phyloP scores from a whole-genome alignment of 2,113 vertebrate species.

The Isurus oxyrinchus region DNA sequence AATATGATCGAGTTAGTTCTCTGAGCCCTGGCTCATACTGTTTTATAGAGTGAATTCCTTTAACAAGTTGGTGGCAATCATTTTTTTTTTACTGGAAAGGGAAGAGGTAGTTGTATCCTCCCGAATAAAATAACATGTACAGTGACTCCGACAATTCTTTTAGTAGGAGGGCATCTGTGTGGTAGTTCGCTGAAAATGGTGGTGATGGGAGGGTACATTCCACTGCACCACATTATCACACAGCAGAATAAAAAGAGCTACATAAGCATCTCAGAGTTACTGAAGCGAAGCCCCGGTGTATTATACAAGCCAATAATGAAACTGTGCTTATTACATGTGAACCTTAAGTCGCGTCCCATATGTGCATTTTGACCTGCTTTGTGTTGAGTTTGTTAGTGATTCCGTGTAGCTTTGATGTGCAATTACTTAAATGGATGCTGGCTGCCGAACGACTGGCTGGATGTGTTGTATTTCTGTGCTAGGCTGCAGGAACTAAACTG shows the following conservation, averaged over 20 bases:
- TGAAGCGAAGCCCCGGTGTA: not conserved
- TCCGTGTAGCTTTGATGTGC: not conserved
- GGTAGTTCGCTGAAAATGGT: not conserved
- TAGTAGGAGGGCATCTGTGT: not conserved
- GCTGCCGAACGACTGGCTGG: not conserved
- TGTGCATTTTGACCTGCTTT: not conserved
- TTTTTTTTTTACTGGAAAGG: too few species aligned
- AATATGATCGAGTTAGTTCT: too few species aligned
- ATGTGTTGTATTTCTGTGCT: not conserved
- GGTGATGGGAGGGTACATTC: not conserved
- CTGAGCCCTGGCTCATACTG: not conserved
- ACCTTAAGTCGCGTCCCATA: not conserved
- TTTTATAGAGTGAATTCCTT: not conserved
- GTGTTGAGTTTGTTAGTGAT: not conserved
- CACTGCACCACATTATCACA: not conserved
- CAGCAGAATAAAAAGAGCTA: not conserved
- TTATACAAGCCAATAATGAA: not conserved
- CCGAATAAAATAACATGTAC: not conserved
- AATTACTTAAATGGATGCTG: not conserved
- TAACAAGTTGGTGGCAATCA: not conserved
- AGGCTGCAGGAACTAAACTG: not conserved
- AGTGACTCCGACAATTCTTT: not conserved
- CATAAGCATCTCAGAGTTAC: not conserved
- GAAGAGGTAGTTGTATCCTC: not conserved
- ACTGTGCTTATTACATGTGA: not conserved